Evolutionary conservation across 2,888 invertebrate species (phyloP), one percentile per base, ranked within the genome.

Genomic region (Drosophila acutilabella): DNA sequence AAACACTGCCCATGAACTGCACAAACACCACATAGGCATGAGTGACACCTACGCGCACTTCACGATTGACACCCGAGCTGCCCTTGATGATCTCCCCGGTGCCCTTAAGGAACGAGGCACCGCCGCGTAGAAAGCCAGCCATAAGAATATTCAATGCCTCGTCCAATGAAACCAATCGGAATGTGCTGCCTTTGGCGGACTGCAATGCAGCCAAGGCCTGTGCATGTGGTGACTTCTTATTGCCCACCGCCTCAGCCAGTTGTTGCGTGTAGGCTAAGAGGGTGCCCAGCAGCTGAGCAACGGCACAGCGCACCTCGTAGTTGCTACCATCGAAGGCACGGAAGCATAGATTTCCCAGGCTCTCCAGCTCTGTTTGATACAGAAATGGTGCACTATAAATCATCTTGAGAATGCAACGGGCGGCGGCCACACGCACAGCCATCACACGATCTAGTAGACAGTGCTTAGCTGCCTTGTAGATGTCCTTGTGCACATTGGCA

Each of bases 1-100:
- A 99, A 1, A 96, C 94, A 8, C 97, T 96, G 33, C 99, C 99
- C 94, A 99, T 95, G 86, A 96, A 96, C 92, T 97, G 97, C 0
- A 98, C 96, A 91, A 99, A 98, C 57, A 97, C 96, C 26, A 99
- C 98, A 91, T 99, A 99, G 0, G 98, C 97, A 93, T 99, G 98
- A 4, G 99, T 98, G 0, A 99, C 97, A 67, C 99, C 99, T 64
- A 99, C 98, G 78, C 99, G 94, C 60, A 99, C 97, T 94, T 99
- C 99, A 72, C 98, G 94, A 92, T 98, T 98, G 0, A 99, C 97
- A 8, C 97, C 96, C 0, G 97, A 97, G 76, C 96, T 96, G 4
- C 98, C 98, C 93, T 98, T 98, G 78, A 99, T 98, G 90, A 98
- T 98, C 93, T 99, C 98, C 1, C 96, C 96, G 13, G 96, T 96